Evolutionary conservation across 2,888 invertebrate genomes (phyloP), one percentile per base, ranked within the genome.

Genomic region (Anoncus sp.): DNA sequence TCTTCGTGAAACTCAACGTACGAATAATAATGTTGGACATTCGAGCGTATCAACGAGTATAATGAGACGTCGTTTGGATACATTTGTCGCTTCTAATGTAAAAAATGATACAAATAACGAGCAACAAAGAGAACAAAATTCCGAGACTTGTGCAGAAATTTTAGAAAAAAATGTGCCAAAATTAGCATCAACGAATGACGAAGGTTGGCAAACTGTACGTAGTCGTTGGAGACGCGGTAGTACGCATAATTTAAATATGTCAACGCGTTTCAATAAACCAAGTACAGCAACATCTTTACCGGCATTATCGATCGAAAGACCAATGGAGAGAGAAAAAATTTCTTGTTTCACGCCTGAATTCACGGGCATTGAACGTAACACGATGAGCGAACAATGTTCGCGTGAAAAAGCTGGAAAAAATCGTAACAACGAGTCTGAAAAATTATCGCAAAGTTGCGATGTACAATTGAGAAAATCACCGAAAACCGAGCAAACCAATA

Each of bases 171-270:
- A 67, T 27, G 16, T 22, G n/a, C 14, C 14, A 85, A 85, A n/a
- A n/a, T n/a, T n/a, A n/a, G n/a, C n/a, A n/a, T n/a, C 89, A 82
- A 85, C 81, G 87, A 86, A 88, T 72, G 86, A 90, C 16, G 96
- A 96, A 83, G 98, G 98, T 0, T 98, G 98, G 98, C 94, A 97
- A 80, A 98, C 97, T 0, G 98, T 98, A 0, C 95, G 97, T 85
- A 95, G 96, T 57, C 93, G 95, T 45, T 93, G 92, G 1, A 92
- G 96, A 27, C 93, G 95, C 60, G 94, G 94, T 1, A 95, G 95
- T 87, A 94, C 94, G 16, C 94, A 95, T 74, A 92, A 92, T 83
- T 90, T 93, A 0, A 92, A 92, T 80, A 92, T 92, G 83, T 92
- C 95, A 0, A 95, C 95, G 79, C 93, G 97, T 77, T 97, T 96